Percentiles rank a stretch among this genome's conserved stretches.
These are phyloP conservation scores for Trichomycterus rosablanca DNA, from an alignment of 2,113 vertebrate genomes.

Conservation along the genomic window DNA sequence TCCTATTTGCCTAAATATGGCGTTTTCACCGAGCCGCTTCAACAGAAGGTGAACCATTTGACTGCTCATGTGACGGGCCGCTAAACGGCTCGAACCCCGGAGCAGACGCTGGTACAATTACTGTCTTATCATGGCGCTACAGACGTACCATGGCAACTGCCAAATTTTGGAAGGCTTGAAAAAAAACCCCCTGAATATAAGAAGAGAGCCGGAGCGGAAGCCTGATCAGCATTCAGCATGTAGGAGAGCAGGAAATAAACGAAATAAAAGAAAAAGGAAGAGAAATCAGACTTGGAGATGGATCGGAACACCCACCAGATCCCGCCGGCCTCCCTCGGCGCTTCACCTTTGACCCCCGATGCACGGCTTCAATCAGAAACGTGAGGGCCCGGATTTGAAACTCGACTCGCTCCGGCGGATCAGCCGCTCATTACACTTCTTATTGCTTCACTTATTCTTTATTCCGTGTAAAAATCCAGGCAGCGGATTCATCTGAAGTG, in stretches of 20 bases:
- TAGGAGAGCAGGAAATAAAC: too few relatives aligned
- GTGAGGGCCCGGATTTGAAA: conserved; percentile 20
- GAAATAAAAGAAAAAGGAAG: neutral
- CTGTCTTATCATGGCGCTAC: conserved; percentile 64
- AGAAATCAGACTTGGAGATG: neutral
- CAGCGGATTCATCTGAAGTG: neutral
- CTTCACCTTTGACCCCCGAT: conserved; percentile 28
- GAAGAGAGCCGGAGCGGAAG: too few relatives aligned
- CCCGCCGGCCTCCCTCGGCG: neutral
- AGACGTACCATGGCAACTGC: conserved; percentile 62
- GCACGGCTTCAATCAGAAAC: conserved; percentile 19
- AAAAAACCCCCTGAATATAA: too few relatives aligned
- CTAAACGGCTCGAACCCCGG: conserved; percentile 59
- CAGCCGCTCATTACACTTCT: conserved; percentile 12
- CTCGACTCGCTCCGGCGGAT: conserved; percentile 1
- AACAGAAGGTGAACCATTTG: conserved; percentile 56
- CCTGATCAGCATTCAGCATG: conserved; percentile 12
- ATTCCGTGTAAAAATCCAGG: neutral
- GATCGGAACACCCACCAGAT: conserved; percentile 23
- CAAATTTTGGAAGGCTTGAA: conserved; percentile 17
- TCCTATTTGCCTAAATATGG: conserved; percentile 24
- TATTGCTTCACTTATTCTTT: neutral
- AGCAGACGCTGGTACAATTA: conserved; percentile 66
- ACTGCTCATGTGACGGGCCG: conserved; percentile 63
- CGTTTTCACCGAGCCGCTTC: conserved; percentile 33